Evolutionary conservation across 2,113 vertebrate genomes (phyloP).

Genomic region (Hucho hucho): DNA sequence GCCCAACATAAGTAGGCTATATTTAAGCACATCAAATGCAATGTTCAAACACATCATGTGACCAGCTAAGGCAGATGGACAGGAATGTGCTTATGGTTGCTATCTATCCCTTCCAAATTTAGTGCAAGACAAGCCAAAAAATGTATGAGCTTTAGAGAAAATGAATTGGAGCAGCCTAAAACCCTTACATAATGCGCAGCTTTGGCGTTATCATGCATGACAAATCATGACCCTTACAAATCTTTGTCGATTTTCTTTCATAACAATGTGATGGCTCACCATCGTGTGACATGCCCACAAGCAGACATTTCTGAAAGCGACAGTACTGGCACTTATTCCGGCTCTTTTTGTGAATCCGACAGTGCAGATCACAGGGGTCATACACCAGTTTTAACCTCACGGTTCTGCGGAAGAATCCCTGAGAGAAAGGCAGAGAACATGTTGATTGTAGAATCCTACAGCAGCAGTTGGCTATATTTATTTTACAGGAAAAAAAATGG

Average conservation of each 20-base stretch:
- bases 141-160: not conserved
- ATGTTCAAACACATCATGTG: not conserved
- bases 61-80: not conserved
- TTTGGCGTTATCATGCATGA: not conserved
- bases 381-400: conserved; percentile 84
- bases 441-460: not conserved
- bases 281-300: conserved; percentile 85
- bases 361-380: conserved; percentile 81
- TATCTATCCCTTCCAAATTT: too few relatives aligned
- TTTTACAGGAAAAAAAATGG: too few relatives aligned
- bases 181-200: not conserved
- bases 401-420: conserved; percentile 87
- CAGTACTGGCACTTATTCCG: conserved; percentile 89
- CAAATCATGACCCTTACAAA: too few relatives aligned
- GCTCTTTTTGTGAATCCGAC: conserved; percentile 84
- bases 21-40: not conserved
- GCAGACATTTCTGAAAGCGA: conserved; percentile 84
- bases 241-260: too few relatives aligned
- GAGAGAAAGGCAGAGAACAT: conserved; percentile 10
- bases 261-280: conserved; percentile 63
- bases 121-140: too few relatives aligned
- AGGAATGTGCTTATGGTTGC: not conserved
- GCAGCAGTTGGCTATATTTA: too few relatives aligned
- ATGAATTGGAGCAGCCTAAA: not conserved
- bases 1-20: not conserved